A percentile compares a stretch with the other conserved stretches of the same genome.
Evolutionary conservation across 2,888 invertebrate species (phyloP).

Genomic region (Chesias legatella): DNA sequence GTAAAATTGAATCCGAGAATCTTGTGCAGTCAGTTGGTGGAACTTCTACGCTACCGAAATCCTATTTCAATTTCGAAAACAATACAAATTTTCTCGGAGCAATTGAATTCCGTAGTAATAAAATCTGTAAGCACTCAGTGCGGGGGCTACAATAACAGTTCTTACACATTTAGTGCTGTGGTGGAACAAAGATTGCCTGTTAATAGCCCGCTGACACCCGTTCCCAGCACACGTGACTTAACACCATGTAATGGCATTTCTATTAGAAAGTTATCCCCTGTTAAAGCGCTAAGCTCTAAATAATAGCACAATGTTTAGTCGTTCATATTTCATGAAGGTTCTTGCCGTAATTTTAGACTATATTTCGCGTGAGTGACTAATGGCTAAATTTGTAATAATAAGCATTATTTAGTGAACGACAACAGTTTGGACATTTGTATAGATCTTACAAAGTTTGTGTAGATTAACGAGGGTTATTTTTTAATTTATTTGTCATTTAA

Average conservation of each 20-base stretch:
- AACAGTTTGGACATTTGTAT: too few relatives aligned
- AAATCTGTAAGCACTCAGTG: constrained; percentile 14
- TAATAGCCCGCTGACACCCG: constrained; percentile 38
- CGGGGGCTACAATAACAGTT: constrained; percentile 40
- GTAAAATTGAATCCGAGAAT: too few relatives aligned
- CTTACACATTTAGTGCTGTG: constrained; percentile 40
- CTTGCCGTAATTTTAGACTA: neutral
- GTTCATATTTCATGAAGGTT: neutral
- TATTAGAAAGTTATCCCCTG: constrained; percentile 32
- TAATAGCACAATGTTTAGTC: neutral
- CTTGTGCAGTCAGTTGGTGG: too few relatives aligned
- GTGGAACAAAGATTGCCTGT: constrained; percentile 39
- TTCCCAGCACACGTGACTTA: constrained; percentile 36
- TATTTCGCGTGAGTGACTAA: too few relatives aligned
- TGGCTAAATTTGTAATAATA: too few relatives aligned
- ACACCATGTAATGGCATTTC: constrained; percentile 34
- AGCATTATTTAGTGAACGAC: too few relatives aligned
- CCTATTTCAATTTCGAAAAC: too few relatives aligned
- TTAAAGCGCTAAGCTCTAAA: constrained; percentile 11
- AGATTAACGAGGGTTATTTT: too few relatives aligned
- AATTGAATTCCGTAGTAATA: constrained; percentile 12
- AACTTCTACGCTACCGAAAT: too few relatives aligned
- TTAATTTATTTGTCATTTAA: too few relatives aligned
- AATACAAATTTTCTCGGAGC: too few relatives aligned
- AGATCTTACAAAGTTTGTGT: too few relatives aligned